phyloP scores from a whole-genome alignment of 2,797 vertebrate genomes.

The Notolepis coatsorum region DNA sequence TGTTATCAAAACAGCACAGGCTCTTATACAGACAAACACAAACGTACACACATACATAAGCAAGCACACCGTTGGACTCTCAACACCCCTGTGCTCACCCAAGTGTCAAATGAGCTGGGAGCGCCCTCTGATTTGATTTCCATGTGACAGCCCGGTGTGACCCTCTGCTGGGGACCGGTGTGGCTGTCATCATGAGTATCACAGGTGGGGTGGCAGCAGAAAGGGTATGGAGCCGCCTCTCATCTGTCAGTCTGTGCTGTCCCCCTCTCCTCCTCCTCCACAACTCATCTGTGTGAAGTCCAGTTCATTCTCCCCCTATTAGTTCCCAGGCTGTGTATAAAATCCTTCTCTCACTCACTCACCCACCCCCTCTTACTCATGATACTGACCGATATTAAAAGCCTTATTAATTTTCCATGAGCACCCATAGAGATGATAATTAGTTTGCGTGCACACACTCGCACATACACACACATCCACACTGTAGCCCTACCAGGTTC shows the following conservation, averaged over 20 bases:
- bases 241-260: conserved; percentile 34
- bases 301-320: conserved; percentile 38
- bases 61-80: background rate
- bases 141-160: conserved; percentile 22
- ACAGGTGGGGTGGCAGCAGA: conserved; percentile 48
- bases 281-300: conserved; percentile 27
- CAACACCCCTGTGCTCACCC: background rate
- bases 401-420: conserved; percentile 72
- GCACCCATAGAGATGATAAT: conserved; percentile 37
- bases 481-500: conserved; percentile 5
- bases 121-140: conserved; percentile 14
- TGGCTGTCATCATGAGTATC: conserved; percentile 17
- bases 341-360: conserved; percentile 55
- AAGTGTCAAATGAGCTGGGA: conserved; percentile 16
- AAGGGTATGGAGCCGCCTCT: conserved; percentile 42
- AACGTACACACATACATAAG: background rate
- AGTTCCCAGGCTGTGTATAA: conserved; percentile 46
- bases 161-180: conserved; percentile 14
- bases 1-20: conserved; percentile 24
- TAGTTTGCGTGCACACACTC: conserved; percentile 14
- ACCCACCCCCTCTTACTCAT: conserved; percentile 48
- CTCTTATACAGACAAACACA: background rate
- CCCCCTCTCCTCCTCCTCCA: conserved; percentile 11
- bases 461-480: conserved; percentile 8
- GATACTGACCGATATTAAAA: conserved; percentile 71